phyloP scores from a whole-genome alignment of 2,797 vertebrate species.

The Etheostoma perlongum region DNA sequence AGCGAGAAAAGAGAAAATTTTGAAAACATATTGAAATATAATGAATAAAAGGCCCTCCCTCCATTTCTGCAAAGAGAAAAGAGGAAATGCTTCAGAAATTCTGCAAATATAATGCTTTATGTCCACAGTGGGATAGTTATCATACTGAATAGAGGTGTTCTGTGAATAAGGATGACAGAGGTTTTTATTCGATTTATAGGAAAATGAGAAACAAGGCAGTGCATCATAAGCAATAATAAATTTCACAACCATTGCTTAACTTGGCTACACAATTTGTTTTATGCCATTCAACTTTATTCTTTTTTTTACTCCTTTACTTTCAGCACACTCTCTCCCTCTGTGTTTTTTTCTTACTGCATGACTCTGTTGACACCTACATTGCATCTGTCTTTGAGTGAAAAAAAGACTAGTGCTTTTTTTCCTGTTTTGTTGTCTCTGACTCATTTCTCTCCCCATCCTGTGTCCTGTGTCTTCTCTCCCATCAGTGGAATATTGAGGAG shows the following conservation, averaged over 20 bases:
- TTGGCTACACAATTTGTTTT: conserved; percentile 45
- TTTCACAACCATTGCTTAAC: conserved; percentile 44
- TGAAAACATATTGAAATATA: conserved; percentile 80
- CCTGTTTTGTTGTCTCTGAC: conserved; percentile 88
- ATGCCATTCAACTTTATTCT: conserved; percentile 46
- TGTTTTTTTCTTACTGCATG: conserved; percentile 62
- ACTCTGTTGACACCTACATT: conserved; percentile 80
- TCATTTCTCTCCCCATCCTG: conserved; percentile 78
- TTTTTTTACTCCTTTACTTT: conserved; percentile 36
- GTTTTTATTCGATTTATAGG: conserved; percentile 46
- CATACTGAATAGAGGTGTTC: conserved; percentile 31
- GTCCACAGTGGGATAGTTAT: conserved; percentile 47
- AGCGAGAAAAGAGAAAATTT: conserved; percentile 71
- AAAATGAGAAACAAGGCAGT: conserved; percentile 79
- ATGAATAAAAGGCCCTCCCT: conserved; percentile 71
- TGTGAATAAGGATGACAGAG: conserved; percentile 35
- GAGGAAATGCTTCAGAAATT: conserved; percentile 47
- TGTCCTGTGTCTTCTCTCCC: conserved; percentile 83
- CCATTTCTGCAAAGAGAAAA: conserved; percentile 32
- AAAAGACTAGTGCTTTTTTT: conserved; percentile 88
- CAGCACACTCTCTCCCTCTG: conserved; percentile 41
- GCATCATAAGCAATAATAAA: conserved; percentile 63
- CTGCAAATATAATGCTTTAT: conserved; percentile 35
- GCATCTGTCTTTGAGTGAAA: conserved; percentile 79
- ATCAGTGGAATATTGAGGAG: conserved; percentile 97